Percentiles rank a stretch among this genome's conserved stretches.
phyloP scores from a whole-genome alignment of 2,797 vertebrate genomes.

The Brachymystax lenok region DNA sequence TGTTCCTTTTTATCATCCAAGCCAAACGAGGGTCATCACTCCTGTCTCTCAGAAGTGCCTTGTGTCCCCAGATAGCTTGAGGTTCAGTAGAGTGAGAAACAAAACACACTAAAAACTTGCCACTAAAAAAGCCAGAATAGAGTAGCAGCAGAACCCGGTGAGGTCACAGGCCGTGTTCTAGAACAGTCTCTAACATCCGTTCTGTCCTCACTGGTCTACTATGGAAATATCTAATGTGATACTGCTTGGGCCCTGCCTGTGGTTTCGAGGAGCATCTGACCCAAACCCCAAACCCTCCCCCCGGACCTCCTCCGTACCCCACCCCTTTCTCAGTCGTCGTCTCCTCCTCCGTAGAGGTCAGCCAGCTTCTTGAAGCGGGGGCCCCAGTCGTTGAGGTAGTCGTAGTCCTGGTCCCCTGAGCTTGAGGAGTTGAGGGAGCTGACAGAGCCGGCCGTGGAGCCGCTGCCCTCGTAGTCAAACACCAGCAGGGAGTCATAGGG shows the following conservation, averaged over 20 bases:
- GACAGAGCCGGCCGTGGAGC: constrained; percentile 93
- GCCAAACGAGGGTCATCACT: constrained; percentile 65
- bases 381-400: constrained; percentile 98
- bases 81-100: constrained; percentile 63
- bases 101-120: constrained; percentile 73
- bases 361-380: constrained; percentile 98
- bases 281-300: constrained; percentile 25
- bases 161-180: constrained; percentile 41
- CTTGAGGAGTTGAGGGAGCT: constrained; percentile 96
- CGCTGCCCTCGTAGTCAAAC: constrained; percentile 97
- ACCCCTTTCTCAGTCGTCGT: constrained; percentile 84
- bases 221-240: constrained; percentile 19
- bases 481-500: constrained; percentile 96
- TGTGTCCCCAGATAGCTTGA: constrained; percentile 72
- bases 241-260: constrained; percentile 33
- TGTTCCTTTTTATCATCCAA: constrained; percentile 51
- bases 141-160: constrained; percentile 57
- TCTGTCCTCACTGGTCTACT: constrained; percentile 56
- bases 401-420: constrained; percentile 96
- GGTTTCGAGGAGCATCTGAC: constrained; percentile 47
- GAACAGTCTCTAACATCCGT: constrained; percentile 45
- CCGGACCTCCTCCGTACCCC: neutral
- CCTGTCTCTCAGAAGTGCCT: constrained; percentile 57
- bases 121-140: constrained; percentile 77
- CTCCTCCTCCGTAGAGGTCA: constrained; percentile 94